Evolutionary conservation across 2,888 invertebrate species (phyloP).

Genomic region (Aproaerema taeniolella): DNA sequence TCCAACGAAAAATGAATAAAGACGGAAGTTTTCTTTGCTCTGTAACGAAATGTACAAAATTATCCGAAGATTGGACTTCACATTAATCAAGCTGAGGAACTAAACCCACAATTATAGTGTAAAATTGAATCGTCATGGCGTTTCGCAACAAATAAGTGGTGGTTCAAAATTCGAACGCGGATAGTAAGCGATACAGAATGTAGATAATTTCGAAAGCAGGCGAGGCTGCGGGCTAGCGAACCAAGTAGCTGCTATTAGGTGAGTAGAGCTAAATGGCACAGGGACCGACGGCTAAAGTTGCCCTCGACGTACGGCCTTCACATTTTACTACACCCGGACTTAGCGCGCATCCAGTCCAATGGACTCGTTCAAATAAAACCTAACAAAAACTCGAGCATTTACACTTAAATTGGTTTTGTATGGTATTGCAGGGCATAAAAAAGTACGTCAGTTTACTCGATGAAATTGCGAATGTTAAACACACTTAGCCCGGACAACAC

Average conservation of each 20-base stretch:
- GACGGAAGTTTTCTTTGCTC: no score
- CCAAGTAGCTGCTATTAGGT: conserved; percentile 31
- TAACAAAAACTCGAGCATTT: no score
- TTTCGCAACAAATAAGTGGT: background rate
- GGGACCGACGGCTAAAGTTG: conserved; percentile 61
- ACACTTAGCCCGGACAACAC: no score
- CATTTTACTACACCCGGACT: conserved; percentile 75
- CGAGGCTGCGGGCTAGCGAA: conserved; percentile 25
- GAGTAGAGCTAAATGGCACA: conserved; percentile 68
- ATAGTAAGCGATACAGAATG: conserved; percentile 13
- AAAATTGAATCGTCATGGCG: background rate
- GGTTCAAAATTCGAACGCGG: background rate
- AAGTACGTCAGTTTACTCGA: no score
- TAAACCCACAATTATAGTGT: background rate
- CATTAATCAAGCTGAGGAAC: no score
- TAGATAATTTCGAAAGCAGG: conserved; percentile 22
- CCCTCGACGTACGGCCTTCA: conserved; percentile 68
- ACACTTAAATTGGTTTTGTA: no score
- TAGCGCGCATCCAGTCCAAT: conserved; percentile 61
- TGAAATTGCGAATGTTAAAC: conserved; percentile 22
- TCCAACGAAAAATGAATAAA: no score
- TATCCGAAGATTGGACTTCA: no score
- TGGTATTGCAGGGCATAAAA: conserved; percentile 27
- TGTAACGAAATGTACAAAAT: no score
- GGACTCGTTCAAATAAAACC: conserved; percentile 40